Base-by-base conservation (phyloP, 35 echinoderm and acorn worm species). In the Acanthaster planci region DNA sequence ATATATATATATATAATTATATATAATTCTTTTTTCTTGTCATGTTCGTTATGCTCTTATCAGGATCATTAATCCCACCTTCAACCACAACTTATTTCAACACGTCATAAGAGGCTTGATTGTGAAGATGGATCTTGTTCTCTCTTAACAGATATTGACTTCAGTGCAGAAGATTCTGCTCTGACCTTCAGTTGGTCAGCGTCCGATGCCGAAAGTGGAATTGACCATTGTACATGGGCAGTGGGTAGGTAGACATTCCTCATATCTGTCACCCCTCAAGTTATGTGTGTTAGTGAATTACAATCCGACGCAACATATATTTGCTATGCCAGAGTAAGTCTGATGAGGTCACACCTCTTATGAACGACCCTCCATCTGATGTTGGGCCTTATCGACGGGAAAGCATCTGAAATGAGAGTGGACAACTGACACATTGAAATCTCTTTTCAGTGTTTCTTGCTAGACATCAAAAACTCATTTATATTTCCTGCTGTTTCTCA, bases 161-260 rank as follows among this genome's bases (percentile, higher is more conserved):
- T 76, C 64, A 38, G 75, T 31, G 51, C 55, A 42, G 67, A 86
- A 39, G 57, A 67, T 7, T 52, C 8, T 15, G 18, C 44, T 29
- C 18, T 76, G n/a, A n/a, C 52, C 8, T 21, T 89, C 37, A 89
- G 78, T 42, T 89, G 87, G 87, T 64, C 77, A 29, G 78, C 78
- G 47, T 52, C 23, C 26, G 87, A 89, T 76, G 19, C 47, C 34
- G 78, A 89, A 22, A 89, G 78, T 89, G 87, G 87, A 22, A 76
- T 89, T 4, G 15, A 83, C 8, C 54, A 82, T 31, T 89, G 87
- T 80, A 58, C 68, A 76, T 89, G 78, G 78, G 38, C 87, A 26
- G 50, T 89, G 23, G 87, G 87, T 89, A 68, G 29, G 60, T 76
- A n/a, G n/a, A n/a, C n/a, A n/a, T n/a, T n/a, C n/a, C n/a, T n/a